Evolutionary conservation across 2,113 vertebrate genomes (phyloP).

Genomic region (Passer montanus): DNA sequence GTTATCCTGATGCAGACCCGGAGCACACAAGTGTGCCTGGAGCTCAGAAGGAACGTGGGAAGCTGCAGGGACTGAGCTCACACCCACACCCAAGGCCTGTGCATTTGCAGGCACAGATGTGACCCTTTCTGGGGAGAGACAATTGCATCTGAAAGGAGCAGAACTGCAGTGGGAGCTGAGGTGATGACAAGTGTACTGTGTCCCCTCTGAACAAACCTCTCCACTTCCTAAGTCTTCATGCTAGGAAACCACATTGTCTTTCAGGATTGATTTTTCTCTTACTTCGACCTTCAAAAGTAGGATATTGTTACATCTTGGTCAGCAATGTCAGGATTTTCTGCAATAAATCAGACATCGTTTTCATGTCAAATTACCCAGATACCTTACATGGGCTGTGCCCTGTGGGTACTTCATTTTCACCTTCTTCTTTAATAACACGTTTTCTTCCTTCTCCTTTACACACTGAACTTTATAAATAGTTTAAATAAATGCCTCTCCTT

Average conservation of each 20-base stretch:
- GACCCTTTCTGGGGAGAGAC: neutral
- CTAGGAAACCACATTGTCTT: neutral
- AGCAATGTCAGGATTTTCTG: neutral
- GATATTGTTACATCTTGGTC: neutral
- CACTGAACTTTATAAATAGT: neutral
- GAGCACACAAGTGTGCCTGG: neutral
- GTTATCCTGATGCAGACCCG: neutral
- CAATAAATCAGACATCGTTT: neutral
- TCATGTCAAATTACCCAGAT: neutral
- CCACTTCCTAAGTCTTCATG: neutral
- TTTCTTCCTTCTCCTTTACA: neutral
- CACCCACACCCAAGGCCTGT: neutral
- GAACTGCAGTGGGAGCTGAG: neutral
- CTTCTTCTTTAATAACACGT: neutral
- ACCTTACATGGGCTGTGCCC: neutral
- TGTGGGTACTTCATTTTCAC: neutral
- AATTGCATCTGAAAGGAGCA: neutral
- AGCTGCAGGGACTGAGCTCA: neutral
- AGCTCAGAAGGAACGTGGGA: neutral
- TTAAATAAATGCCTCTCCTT: neutral
- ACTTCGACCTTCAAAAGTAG: neutral
- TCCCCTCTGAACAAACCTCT: neutral
- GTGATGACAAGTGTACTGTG: neutral
- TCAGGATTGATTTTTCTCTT: conserved; percentile 24
- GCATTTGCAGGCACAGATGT: neutral